Percentiles rank a stretch among this genome's conserved stretches.
Conservation (phyloP, 2,113 vertebrate species). For the Mesembrinibis cayennensis region DNA sequence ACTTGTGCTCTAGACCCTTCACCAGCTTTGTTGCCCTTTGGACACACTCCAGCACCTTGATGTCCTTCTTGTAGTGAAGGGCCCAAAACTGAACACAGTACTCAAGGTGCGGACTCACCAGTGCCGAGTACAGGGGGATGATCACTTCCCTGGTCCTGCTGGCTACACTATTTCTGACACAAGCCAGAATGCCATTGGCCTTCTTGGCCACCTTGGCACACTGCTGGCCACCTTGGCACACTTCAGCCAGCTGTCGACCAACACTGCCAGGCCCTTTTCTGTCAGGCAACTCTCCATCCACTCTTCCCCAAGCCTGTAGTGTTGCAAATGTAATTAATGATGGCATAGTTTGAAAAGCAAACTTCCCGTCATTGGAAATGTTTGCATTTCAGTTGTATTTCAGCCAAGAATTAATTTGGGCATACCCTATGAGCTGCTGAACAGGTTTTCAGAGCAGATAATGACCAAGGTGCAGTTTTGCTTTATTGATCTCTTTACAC, state of each 20-base stretch:
- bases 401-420: background rate
- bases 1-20: background rate
- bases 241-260: background rate
- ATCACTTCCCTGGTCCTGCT: background rate
- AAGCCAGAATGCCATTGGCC: background rate
- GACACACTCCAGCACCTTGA: background rate
- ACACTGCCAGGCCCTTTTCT: background rate
- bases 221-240: no score
- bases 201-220: background rate
- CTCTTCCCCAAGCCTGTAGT: background rate
- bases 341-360: background rate
- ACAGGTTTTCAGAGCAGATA: background rate
- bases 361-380: background rate
- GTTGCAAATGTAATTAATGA: background rate
- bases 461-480: background rate
- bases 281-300: background rate
- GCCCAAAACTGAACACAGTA: background rate
- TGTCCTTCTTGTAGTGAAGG: background rate
- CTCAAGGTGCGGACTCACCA: background rate
- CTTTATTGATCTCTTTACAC: background rate
- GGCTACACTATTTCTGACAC: fast-evolving
- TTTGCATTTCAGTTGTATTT: background rate
- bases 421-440: background rate
- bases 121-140: fast-evolving
- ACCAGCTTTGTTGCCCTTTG: background rate